phyloP scores from a whole-genome alignment of 37 sponge, comb jelly and placozoan genomes.

The Cladorhizidae sp. region DNA sequence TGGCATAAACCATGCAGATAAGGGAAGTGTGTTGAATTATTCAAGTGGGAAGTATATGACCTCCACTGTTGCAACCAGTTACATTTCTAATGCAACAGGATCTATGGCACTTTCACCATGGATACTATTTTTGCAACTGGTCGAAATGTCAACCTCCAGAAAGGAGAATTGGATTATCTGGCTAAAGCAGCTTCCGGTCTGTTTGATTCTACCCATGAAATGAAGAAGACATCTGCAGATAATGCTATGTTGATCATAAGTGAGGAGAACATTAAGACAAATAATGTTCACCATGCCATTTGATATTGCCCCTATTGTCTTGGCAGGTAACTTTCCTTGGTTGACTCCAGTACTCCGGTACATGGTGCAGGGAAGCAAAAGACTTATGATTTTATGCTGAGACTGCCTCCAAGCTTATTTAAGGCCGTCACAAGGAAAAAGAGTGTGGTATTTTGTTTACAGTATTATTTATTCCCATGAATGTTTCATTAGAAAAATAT shows the following conservation, averaged over 20 bases:
- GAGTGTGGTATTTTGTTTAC: too few species aligned
- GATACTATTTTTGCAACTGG: slow-evolving; percentile 74
- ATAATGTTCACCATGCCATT: too few species aligned
- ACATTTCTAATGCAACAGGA: slow-evolving; percentile 11
- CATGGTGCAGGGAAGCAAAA: background rate
- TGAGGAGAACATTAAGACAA: background rate
- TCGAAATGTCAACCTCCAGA: slow-evolving; percentile 24
- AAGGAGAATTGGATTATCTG: slow-evolving; percentile 55
- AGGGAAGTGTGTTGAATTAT: too few species aligned
- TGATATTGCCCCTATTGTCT: background rate
- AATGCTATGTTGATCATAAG: background rate
- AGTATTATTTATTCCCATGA: too few species aligned
- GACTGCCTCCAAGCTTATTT: background rate
- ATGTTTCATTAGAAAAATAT: too few species aligned
- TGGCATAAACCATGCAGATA: too few species aligned
- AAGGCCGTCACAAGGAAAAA: background rate
- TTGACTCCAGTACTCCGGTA: slow-evolving; percentile 7
- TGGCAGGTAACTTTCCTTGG: slow-evolving; percentile 34
- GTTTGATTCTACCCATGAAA: slow-evolving; percentile 9
- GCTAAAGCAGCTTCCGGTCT: slow-evolving; percentile 27
- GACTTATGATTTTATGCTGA: background rate
- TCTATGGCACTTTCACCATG: slow-evolving; percentile 57
- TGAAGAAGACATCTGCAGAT: background rate
- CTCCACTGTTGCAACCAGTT: too few species aligned
- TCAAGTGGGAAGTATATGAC: too few species aligned